Evolutionary conservation across 2,888 invertebrate genomes (phyloP).

Genomic region (Tipula helvola): DNA sequence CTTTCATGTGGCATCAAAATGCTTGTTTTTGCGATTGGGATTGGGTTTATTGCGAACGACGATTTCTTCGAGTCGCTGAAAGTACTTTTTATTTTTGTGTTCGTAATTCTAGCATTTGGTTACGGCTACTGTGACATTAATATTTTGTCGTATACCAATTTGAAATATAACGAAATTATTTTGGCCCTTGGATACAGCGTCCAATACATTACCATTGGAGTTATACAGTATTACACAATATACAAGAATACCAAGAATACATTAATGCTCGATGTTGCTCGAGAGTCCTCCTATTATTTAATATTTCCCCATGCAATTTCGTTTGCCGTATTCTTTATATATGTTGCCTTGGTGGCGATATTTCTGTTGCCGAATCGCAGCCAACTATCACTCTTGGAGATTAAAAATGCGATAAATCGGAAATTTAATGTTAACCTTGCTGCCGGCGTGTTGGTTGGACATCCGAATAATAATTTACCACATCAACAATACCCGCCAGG

Average conservation of each 20-base stretch:
- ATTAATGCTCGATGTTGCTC: too few relatives aligned
- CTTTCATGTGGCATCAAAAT: background rate
- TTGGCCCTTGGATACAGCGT: background rate
- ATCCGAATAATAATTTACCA: background rate
- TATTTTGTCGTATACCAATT: background rate
- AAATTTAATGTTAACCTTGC: background rate
- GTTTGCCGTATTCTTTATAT: background rate
- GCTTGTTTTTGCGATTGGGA: background rate
- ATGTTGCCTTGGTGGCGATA: background rate
- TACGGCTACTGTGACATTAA: background rate
- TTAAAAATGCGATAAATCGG: background rate
- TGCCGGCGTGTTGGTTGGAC: background rate
- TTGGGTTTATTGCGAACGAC: background rate
- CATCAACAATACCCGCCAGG: background rate
- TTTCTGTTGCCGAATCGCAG: background rate
- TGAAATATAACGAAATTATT: slow-evolving; percentile 7
- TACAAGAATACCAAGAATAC: too few relatives aligned
- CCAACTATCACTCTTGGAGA: background rate
- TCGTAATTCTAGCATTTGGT: background rate
- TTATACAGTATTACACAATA: background rate
- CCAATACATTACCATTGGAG: background rate
- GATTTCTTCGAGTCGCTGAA: background rate
- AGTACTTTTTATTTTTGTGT: background rate
- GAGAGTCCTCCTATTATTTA: background rate
- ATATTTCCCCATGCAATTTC: background rate